These are phyloP conservation scores for Zoanthus sociatus DNA, from an alignment of 92 coral and sea anemone genomes.

Conservation along the genomic window DNA sequence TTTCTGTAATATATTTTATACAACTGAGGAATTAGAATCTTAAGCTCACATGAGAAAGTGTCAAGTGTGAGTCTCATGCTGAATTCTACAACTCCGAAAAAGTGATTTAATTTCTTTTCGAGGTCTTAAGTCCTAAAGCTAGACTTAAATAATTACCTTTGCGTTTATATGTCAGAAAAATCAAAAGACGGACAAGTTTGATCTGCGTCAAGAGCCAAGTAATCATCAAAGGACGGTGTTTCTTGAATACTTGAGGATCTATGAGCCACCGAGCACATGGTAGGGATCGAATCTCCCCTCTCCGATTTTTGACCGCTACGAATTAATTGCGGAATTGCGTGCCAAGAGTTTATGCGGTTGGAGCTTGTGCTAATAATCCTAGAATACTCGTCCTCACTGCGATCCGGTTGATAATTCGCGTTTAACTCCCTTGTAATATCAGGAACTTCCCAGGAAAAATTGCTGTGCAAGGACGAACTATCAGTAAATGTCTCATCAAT, in stretches of 20 bases:
- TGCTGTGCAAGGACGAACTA: slow-evolving; percentile 68
- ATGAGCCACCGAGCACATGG: slow-evolving; percentile 62
- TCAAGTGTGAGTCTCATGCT: too few relatives aligned
- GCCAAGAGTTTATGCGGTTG: slow-evolving; percentile 66
- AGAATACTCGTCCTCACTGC: slow-evolving; percentile 11
- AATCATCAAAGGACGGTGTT: slow-evolving; percentile 96
- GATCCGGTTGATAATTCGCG: slow-evolving; percentile 56
- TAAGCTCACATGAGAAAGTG: too few relatives aligned
- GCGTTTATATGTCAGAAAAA: slow-evolving; percentile 86
- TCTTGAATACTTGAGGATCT: slow-evolving; percentile 71
- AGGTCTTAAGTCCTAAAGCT: not conserved
- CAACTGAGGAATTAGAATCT: too few relatives aligned
- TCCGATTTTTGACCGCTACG: slow-evolving; percentile 50
- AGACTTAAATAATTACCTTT: not conserved
- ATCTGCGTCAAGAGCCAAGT: slow-evolving; percentile 93
- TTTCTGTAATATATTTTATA: too few relatives aligned
- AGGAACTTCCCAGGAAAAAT: slow-evolving; percentile 92
- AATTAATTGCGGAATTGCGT: slow-evolving; percentile 63
- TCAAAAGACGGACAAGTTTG: slow-evolving; percentile 99
- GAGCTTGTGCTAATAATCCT: slow-evolving; percentile 33
- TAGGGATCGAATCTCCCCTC: slow-evolving; percentile 61
- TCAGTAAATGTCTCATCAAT: slow-evolving; percentile 69
- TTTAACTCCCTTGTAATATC: slow-evolving; percentile 80
- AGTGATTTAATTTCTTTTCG: not conserved
- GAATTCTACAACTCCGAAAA: not conserved